These are phyloP conservation scores for Thalassoma bifasciatum DNA, from an alignment of 2,113 vertebrate genomes.

Conservation along the genomic window DNA sequence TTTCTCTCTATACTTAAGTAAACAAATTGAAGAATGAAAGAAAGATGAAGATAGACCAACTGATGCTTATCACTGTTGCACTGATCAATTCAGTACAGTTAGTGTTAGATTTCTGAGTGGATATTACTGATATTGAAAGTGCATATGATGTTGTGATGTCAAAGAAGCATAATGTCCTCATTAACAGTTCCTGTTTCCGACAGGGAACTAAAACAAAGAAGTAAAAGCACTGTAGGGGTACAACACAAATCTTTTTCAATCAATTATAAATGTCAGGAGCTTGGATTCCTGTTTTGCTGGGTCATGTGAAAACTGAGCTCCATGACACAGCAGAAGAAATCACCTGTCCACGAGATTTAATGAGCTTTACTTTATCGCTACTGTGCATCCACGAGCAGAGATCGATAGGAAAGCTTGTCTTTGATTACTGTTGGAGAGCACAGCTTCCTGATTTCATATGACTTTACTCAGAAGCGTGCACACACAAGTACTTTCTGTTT, in stretches of 20 bases:
- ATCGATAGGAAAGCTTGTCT: too few relatives aligned
- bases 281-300: not conserved
- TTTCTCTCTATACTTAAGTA: too few relatives aligned
- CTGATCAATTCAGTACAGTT: too few relatives aligned
- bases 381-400: not conserved
- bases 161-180: not conserved
- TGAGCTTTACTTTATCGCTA: not conserved
- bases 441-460: constrained; percentile 15
- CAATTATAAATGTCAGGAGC: not conserved
- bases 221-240: constrained; percentile 1
- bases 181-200: not conserved
- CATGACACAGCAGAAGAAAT: not conserved
- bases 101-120: too few relatives aligned
- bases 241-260: not conserved
- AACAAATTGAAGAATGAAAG: constrained; percentile 37
- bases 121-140: not conserved
- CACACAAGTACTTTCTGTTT: not conserved
- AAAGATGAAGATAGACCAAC: constrained; percentile 1
- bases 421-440: not conserved
- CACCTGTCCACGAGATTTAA: not conserved
- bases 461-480: not conserved
- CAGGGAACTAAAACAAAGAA: constrained; percentile 59
- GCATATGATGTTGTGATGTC: not conserved
- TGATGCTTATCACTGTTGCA: too few relatives aligned
- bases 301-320: not conserved